Conservation (phyloP, 2,888 invertebrate species). For the Sphinx pinastri region DNA sequence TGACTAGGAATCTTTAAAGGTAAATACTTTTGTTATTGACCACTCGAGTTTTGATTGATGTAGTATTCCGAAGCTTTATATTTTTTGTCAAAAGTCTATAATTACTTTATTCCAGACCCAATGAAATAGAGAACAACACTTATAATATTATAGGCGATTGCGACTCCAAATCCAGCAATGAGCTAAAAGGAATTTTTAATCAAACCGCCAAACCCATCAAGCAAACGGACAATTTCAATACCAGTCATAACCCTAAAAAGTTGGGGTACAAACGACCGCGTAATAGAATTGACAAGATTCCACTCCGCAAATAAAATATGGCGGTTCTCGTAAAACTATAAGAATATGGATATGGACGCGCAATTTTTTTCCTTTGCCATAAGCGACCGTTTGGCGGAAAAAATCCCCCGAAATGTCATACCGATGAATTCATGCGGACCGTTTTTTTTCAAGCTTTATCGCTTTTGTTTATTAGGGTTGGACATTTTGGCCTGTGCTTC, state of each 20-base stretch:
- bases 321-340: slow-evolving; percentile 80
- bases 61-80: too few relatives aligned
- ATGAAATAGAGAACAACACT: too few relatives aligned
- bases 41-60: too few relatives aligned
- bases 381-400: slow-evolving; percentile 54
- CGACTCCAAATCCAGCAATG: not conserved
- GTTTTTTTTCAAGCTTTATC: slow-evolving; percentile 81
- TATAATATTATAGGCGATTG: too few relatives aligned
- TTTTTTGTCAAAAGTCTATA: too few relatives aligned
- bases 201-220: slow-evolving; percentile 50
- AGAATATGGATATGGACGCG: slow-evolving; percentile 40
- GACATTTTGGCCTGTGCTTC: slow-evolving; percentile 59
- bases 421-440: slow-evolving; percentile 81
- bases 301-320: slow-evolving; percentile 77
- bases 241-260: slow-evolving; percentile 48
- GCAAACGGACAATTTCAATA: slow-evolving; percentile 65
- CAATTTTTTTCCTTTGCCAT: slow-evolving; percentile 52
- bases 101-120: too few relatives aligned
- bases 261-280: slow-evolving; percentile 59
- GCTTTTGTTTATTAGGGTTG: slow-evolving; percentile 81
- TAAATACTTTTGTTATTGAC: too few relatives aligned
- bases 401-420: slow-evolving; percentile 79
- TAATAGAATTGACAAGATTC: slow-evolving; percentile 81
- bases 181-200: slow-evolving; percentile 48
- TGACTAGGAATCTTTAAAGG: too few relatives aligned